Conservation (phyloP, 2,888 invertebrate species). For the Corbicula japonica region DNA sequence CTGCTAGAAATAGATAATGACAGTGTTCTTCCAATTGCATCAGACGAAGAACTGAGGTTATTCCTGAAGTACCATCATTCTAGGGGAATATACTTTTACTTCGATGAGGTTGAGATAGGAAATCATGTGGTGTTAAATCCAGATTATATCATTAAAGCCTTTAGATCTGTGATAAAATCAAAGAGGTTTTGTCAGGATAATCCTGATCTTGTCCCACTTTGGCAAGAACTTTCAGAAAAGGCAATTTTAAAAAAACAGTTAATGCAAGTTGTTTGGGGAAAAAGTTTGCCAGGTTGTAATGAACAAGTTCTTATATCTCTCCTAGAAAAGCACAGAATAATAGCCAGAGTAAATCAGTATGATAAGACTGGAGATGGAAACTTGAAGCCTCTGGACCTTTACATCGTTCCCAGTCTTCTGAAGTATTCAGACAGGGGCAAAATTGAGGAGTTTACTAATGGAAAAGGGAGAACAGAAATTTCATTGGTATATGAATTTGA, state of each 20-base stretch:
- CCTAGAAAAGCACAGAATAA: neutral
- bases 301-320: neutral
- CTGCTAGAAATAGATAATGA: neutral
- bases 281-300: neutral
- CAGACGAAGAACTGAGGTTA: neutral
- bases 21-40: neutral
- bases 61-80: slow-evolving; percentile 3
- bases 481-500: neutral
- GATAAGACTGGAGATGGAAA: neutral
- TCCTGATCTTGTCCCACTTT: neutral
- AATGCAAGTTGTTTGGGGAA: neutral
- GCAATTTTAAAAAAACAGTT: neutral
- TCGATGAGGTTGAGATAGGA: neutral
- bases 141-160: neutral
- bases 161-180: neutral
- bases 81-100: neutral
- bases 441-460: neutral
- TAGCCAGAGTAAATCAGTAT: neutral
- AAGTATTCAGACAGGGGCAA: neutral
- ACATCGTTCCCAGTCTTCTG: slow-evolving; percentile 7
- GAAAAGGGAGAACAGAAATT: neutral
- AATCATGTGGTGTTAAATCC: neutral
- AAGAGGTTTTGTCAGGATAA: neutral
- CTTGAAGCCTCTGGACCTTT: neutral
- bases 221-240: neutral